Evolutionary conservation across 2,113 vertebrate species (phyloP), one percentile per base, ranked within the genome.

Genomic region (Chitala chitala): DNA sequence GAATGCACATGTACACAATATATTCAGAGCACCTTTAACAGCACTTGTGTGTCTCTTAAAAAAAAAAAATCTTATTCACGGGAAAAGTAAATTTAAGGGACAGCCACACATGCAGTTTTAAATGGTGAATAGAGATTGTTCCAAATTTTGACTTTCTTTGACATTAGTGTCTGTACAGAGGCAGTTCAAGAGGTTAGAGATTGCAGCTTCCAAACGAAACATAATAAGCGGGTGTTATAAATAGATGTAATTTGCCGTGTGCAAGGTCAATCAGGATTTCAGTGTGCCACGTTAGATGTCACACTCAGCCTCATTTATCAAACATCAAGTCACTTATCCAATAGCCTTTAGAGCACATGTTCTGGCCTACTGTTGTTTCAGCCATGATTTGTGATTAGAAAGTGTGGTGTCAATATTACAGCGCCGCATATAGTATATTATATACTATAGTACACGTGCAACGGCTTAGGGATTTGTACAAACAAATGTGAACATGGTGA

Each of bases 241-340:
- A 68, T 46, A 68, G 64, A 46, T 48, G 64, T 22, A 68, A 12
- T 46, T 46, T 42, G 7, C 12, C 12, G 42, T 42, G 40, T 48
- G 42, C 42, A 42, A 42, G 63, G 36, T 65, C 63, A 65, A 42
- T 65, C 64, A 31, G 46, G 42, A 68, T 13, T 46, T 68, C 42
- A 46, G 17, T 46, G 42, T 68, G 40, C 64, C 42, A 29, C 26
- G 46, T 46, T 68, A 38, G 22, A 68, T 46, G 42, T 68, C 64
- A 68, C 40, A 68, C 20, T 5, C 42, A 31, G 22, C 64, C 24
- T 46, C 64, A 68, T 68, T 46, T 42, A 68, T 68, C 40, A 68
- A 46, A 68, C 26, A 68, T 38, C 64, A 44, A 46, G 40, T 15
- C 40, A 46, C 44, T 26, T 46, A 42, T 68, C 46, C 46, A 22